These are phyloP conservation scores for Emydocephalus ijimae DNA, from an alignment of 2,113 vertebrate genomes.

Conservation along the genomic window DNA sequence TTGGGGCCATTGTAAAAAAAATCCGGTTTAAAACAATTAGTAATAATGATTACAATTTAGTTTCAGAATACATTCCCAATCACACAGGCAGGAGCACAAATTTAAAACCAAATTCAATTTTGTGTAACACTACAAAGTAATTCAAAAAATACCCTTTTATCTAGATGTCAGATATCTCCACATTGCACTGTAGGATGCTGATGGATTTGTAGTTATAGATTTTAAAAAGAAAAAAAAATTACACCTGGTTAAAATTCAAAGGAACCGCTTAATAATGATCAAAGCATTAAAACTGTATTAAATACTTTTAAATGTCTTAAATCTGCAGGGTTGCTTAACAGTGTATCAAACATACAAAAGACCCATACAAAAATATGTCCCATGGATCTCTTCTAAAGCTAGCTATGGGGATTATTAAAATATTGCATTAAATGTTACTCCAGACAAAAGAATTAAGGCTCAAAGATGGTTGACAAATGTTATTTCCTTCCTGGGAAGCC, in stretches of 20 bases:
- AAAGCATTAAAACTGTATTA: conserved; percentile 21
- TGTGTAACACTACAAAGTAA: conserved; percentile 2
- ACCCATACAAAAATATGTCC: neutral
- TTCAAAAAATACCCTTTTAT: conserved; percentile 27
- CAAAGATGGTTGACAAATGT: neutral
- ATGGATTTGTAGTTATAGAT: conserved; percentile 10
- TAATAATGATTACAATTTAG: neutral
- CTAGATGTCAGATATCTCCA: conserved; percentile 26
- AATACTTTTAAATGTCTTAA: conserved; percentile 39
- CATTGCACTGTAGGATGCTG: conserved; percentile 12
- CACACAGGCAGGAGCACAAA: conserved; percentile 26
- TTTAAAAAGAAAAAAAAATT: neutral
- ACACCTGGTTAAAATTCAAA: conserved; percentile 19
- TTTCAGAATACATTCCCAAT: conserved; percentile 29
- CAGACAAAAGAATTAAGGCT: conserved; percentile 22
- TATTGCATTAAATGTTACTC: neutral
- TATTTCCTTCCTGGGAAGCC: neutral
- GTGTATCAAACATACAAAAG: neutral
- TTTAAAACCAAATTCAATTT: conserved; percentile 27
- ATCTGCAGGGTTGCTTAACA: conserved; percentile 22
- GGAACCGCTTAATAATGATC: conserved; percentile 23
- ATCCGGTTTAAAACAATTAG: neutral
- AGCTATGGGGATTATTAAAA: conserved; percentile 28
- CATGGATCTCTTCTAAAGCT: conserved; percentile 6
- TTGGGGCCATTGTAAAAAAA: conserved; percentile 7